A percentile compares a stretch with the other conserved stretches of the same genome.
Evolutionary conservation across 1,140 invertebrate species (phyloP).

Genomic region (Drosophila dunni): DNA sequence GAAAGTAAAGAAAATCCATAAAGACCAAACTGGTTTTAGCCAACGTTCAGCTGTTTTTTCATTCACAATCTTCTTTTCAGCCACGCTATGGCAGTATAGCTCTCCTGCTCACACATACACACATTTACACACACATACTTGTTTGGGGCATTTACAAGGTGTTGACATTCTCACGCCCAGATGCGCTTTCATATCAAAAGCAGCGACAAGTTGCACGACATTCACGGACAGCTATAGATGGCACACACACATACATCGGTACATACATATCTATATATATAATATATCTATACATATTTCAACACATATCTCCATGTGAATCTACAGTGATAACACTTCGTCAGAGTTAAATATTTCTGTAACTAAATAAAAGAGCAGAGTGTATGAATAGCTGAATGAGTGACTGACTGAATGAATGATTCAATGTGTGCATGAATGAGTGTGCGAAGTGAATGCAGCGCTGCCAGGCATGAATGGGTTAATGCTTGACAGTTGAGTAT

Average conservation of each 20-base stretch:
- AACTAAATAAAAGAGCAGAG: constrained; percentile 35
- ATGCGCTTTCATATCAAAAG: constrained; percentile 42
- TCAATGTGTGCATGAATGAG: constrained; percentile 23
- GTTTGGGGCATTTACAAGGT: constrained; percentile 22
- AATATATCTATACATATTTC: neutral
- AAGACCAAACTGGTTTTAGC: constrained; percentile 33
- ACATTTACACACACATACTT: neutral
- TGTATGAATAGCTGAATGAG: constrained; percentile 20
- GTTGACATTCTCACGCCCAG: constrained; percentile 52
- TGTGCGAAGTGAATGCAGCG: constrained; percentile 11
- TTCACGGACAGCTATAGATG: constrained; percentile 21
- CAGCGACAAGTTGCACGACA: constrained; percentile 46
- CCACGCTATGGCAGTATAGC: constrained; percentile 17
- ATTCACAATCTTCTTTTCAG: constrained; percentile 27
- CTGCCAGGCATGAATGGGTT: constrained; percentile 14
- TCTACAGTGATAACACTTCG: constrained; percentile 9
- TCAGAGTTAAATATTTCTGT: constrained; percentile 35
- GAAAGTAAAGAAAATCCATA: constrained; percentile 58
- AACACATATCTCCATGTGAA: neutral
- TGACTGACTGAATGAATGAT: neutral
- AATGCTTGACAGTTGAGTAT: constrained; percentile 27
- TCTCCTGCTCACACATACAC: constrained; percentile 3
- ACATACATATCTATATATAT: neutral
- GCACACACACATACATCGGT: constrained; percentile 3
- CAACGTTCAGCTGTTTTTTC: constrained; percentile 30